Percentiles rank a stretch among this genome's conserved stretches.
Conservation (phyloP, 1,140 invertebrate genomes). For the Metopolophium dirhodum region DNA sequence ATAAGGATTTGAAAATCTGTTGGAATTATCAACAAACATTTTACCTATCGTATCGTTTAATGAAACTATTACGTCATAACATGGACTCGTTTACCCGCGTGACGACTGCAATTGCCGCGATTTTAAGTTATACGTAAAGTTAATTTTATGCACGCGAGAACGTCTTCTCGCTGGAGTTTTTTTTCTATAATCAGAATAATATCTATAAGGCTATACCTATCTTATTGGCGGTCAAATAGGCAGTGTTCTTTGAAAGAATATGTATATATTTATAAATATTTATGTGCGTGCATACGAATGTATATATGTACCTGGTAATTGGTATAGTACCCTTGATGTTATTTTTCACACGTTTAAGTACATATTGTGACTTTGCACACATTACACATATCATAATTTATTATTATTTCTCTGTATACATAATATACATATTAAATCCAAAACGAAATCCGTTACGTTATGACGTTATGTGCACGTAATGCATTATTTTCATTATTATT, state of each 20-base stretch:
- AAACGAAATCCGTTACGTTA: slow-evolving; percentile 10
- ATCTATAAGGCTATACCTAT: too few relatives aligned
- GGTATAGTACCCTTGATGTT: neutral
- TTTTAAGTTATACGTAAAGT: neutral
- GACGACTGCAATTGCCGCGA: neutral
- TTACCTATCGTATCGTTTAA: neutral
- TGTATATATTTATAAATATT: neutral
- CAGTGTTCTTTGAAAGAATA: neutral
- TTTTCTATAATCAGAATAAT: neutral
- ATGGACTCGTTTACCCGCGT: neutral
- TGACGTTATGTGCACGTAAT: neutral
- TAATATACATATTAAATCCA: neutral
- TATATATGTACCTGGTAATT: neutral
- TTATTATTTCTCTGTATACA: too few relatives aligned
- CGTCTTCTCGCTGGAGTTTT: neutral
- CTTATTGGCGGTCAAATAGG: neutral
- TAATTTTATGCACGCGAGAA: neutral
- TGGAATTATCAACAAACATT: neutral
- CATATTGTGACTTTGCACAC: neutral
- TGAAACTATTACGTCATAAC: neutral
- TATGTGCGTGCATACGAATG: neutral
- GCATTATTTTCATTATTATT: neutral
- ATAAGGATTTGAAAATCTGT: neutral
- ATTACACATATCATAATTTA: too few relatives aligned
- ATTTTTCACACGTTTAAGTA: neutral